Percentiles rank a stretch among this genome's conserved stretches.
phyloP scores from a whole-genome alignment of 2,888 invertebrate species.

The Drosophila bunnanda region DNA sequence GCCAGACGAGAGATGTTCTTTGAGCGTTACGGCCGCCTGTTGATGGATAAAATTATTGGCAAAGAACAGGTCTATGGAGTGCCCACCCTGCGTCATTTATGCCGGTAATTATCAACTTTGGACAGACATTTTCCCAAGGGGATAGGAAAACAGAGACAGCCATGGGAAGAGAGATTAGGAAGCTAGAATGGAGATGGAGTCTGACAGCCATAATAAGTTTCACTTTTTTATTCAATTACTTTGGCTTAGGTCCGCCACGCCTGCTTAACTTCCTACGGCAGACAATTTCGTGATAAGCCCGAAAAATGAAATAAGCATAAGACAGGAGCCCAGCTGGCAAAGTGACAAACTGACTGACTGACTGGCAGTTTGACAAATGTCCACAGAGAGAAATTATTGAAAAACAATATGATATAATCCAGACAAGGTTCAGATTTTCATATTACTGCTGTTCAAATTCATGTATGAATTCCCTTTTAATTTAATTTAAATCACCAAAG shows the following conservation, averaged over 20 bases:
- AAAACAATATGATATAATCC: neutral
- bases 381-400: conserved; percentile 4
- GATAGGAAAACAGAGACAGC: neutral
- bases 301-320: conserved; percentile 70
- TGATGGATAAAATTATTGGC: conserved; percentile 82
- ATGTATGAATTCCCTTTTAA: neutral
- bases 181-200: conserved; percentile 28
- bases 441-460: no score
- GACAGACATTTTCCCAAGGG: conserved; percentile 7
- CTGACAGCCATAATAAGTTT: conserved; percentile 67
- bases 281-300: conserved; percentile 64
- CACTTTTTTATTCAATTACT: conserved; percentile 74
- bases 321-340: conserved; percentile 39
- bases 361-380: conserved; percentile 59
- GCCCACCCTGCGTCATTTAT: conserved; percentile 90
- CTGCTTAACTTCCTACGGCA: conserved; percentile 58
- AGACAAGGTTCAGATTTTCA: no score
- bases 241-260: conserved; percentile 63
- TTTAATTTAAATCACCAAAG: neutral
- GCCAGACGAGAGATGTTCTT: conserved; percentile 82
- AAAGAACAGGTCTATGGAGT: conserved; percentile 84
- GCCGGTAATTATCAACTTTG: conserved; percentile 84
- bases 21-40: conserved; percentile 81
- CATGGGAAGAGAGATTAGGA: conserved; percentile 20
- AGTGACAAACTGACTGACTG: conserved; percentile 34